phyloP scores from a whole-genome alignment of 2,797 vertebrate genomes.

The Rhabdomys pumilio region DNA sequence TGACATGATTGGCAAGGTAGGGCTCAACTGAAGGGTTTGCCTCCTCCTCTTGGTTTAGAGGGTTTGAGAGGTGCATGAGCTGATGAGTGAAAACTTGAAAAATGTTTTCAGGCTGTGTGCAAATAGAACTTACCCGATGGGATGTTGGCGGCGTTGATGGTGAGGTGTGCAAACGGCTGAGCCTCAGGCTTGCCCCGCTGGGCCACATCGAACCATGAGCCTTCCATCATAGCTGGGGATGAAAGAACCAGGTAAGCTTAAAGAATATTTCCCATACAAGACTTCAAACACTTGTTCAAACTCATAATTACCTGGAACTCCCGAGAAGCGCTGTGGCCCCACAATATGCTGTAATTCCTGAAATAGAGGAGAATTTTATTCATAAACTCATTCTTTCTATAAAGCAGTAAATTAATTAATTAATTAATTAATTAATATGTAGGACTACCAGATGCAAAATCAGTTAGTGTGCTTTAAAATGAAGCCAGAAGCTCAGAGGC shows the following conservation, averaged over 20 bases:
- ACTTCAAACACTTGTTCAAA: constrained; percentile 44
- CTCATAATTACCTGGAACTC: constrained; percentile 88
- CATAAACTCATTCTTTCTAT: not conserved
- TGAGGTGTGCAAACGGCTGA: constrained; percentile 91
- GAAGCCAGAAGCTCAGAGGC: not conserved
- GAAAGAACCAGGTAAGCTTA: constrained; percentile 82
- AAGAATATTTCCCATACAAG: not conserved
- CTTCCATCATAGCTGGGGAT: constrained; percentile 87
- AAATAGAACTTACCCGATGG: constrained; percentile 89
- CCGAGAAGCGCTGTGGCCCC: constrained; percentile 84
- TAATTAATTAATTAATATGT: not conserved
- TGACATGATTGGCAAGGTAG: not conserved
- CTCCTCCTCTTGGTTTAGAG: constrained; percentile 6
- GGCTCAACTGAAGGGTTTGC: not conserved
- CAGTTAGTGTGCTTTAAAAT: constrained; percentile 13
- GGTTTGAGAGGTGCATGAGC: not conserved
- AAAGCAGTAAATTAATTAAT: not conserved
- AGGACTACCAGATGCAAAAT: not conserved
- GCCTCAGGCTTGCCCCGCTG: constrained; percentile 86
- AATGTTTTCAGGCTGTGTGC: constrained; percentile 40
- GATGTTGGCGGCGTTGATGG: constrained; percentile 90
- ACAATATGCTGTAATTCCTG: constrained; percentile 89
- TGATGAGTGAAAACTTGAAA: constrained; percentile 14
- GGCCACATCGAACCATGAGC: constrained; percentile 84
- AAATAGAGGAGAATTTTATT: constrained; percentile 78